phyloP scores from a whole-genome alignment of 2,888 invertebrate species.

The Mesoligia furuncula region DNA sequence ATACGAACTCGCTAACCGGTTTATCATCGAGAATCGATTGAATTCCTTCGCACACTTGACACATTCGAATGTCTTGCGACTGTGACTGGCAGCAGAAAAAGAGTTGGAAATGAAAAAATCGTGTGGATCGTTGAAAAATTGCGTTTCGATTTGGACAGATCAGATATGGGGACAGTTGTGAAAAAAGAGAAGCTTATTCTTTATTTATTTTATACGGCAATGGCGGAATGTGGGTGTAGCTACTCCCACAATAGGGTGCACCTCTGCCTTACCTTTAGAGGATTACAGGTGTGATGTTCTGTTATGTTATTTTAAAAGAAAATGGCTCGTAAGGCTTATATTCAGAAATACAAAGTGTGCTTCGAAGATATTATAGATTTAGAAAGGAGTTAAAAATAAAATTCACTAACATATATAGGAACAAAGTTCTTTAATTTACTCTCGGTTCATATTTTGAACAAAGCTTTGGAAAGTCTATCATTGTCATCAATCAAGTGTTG shows the following conservation, averaged over 20 bases:
- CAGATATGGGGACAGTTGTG: conserved; percentile 32
- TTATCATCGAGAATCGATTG: conserved; percentile 53
- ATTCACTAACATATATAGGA: background rate
- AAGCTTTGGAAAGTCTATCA: background rate
- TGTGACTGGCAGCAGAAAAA: conserved; percentile 56
- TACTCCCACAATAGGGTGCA: background rate
- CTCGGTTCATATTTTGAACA: background rate
- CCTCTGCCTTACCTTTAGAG: background rate
- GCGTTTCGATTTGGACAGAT: conserved; percentile 32
- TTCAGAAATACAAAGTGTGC: background rate
- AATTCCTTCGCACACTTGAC: conserved; percentile 53
- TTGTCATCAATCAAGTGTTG: background rate
- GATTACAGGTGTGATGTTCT: background rate
- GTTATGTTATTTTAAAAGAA: background rate
- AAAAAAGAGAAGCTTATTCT: conserved; percentile 7
- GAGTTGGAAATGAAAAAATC: conserved; percentile 32
- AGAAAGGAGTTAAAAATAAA: background rate
- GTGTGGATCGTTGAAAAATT: conserved; percentile 39
- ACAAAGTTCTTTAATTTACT: too few species aligned
- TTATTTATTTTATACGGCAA: background rate
- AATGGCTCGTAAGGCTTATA: background rate
- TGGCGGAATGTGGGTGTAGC: background rate
- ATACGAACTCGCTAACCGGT: conserved; percentile 62
- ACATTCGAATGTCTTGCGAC: conserved; percentile 50
- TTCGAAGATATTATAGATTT: background rate